These are phyloP conservation scores for Drosophila paulistorum DNA, from an alignment of 1,140 invertebrate genomes.

Conservation along the genomic window DNA sequence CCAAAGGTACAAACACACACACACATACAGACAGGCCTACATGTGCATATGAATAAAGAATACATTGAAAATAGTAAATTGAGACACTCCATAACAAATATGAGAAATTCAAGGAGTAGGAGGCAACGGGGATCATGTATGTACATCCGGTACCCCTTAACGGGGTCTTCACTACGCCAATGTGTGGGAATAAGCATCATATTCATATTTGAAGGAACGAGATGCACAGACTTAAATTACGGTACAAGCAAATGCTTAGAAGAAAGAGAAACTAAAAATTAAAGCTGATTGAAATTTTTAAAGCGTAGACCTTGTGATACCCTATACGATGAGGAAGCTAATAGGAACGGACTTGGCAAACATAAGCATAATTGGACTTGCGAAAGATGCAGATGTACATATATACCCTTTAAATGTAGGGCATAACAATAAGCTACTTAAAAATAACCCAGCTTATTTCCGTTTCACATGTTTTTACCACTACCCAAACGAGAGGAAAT, in stretches of 20 bases:
- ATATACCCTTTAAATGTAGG: background rate
- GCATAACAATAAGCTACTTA: constrained; percentile 7
- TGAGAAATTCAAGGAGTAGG: too few relatives aligned
- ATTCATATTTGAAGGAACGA: constrained; percentile 1
- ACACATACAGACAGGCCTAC: background rate
- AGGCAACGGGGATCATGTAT: too few relatives aligned
- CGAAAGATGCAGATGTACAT: background rate
- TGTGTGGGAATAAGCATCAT: background rate
- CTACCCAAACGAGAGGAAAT: background rate
- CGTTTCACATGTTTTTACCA: background rate
- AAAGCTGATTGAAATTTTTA: background rate
- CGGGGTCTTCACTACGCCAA: too few relatives aligned
- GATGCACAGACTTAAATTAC: background rate
- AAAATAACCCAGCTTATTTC: background rate
- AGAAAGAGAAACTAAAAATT: background rate
- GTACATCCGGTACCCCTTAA: too few relatives aligned
- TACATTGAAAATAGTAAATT: background rate
- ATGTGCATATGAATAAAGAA: background rate
- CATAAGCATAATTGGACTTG: too few relatives aligned
- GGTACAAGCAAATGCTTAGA: background rate
- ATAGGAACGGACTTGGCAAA: too few relatives aligned
- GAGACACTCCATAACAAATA: background rate
- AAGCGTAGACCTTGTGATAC: background rate
- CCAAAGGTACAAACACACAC: background rate
- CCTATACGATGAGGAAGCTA: background rate